Evolutionary conservation across 2,797 vertebrate species (phyloP), one percentile per base, ranked within the genome.

Genomic region (Spinus olivaceus): DNA sequence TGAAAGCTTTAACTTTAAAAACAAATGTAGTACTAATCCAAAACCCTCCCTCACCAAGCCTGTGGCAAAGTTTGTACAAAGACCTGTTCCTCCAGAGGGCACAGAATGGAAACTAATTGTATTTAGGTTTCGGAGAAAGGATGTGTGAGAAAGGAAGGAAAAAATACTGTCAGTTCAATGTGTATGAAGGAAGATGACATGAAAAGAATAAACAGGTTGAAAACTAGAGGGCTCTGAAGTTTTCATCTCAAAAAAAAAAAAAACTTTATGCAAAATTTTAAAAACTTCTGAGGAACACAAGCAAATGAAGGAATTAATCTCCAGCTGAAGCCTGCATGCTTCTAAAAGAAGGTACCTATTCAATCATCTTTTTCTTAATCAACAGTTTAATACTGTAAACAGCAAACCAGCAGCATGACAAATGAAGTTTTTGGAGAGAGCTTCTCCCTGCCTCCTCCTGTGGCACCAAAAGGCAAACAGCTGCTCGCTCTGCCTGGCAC

Each of bases 391-490:
- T 30, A 51, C 32, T 13, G 70, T 20, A 81, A 88, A 79, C 76
- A 87, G 67, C 63, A 87, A 44, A 10, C 8, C 46, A 67, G 73
- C 84, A 73, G 87, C 28, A 14, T 28, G 88, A 90, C 37, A 83
- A 91, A 85, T 37, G 46, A 77, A 77, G 60, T 33, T 74, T 86
- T 35, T 14, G 28, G 72, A 78, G 54, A 27, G 57, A 44, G 27
- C 32, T 25, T 64, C 73, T 88, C 80, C 54, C 78, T 61, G 47
- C 47, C 79, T 76, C 79, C 89, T 91, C 81, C 86, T 22, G 65
- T 8, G 57, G 86, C 44, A 70, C 72, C 39, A 32, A 79, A 66
- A 91, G 85, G 86, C 91, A 86, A 96, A 66, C 79, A 87, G 94
- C 50, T 72, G 92, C 95, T 91, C 61, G 0, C 84, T 47, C 54